These are phyloP conservation scores for Paramuricea clavata DNA, from an alignment of 92 coral and sea anemone genomes.

Conservation along the genomic window DNA sequence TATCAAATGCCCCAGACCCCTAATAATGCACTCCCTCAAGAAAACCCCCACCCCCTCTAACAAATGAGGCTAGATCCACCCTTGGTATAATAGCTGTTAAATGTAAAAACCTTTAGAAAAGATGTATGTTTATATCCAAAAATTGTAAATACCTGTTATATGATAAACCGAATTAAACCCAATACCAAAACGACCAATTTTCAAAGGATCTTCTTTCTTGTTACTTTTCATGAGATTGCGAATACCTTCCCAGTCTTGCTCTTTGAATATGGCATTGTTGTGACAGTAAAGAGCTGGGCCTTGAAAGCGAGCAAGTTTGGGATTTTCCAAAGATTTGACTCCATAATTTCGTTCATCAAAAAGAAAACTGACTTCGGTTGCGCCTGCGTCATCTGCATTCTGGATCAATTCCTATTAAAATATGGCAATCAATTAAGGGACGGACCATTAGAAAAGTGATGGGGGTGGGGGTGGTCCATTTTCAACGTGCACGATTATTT, in stretches of 20 bases:
- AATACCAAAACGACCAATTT: conserved; percentile 66
- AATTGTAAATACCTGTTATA: conserved; percentile 44
- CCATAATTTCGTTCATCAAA: conserved; percentile 57
- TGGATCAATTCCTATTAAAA: conserved; percentile 58
- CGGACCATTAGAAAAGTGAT: no score
- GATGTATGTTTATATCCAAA: background rate
- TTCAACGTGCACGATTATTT: no score
- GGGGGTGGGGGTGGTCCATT: no score
- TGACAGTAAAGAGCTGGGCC: conserved; percentile 65
- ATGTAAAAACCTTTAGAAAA: no score
- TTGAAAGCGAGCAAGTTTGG: conserved; percentile 46
- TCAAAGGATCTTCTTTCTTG: conserved; percentile 55
- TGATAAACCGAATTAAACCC: conserved; percentile 68
- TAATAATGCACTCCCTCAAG: no score
- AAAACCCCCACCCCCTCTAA: no score
- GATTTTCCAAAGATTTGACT: conserved; percentile 30
- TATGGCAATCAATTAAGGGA: no score
- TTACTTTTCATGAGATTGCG: conserved; percentile 57
- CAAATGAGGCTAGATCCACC: no score
- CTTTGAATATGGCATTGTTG: conserved; percentile 57
- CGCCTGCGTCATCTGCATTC: conserved; percentile 71
- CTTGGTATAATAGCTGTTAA: no score
- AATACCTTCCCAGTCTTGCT: conserved; percentile 65
- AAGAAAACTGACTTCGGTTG: conserved; percentile 53
- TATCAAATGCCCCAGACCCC: no score